Evolutionary conservation across 2,113 vertebrate species (phyloP).

Genomic region (Anhinga anhinga): DNA sequence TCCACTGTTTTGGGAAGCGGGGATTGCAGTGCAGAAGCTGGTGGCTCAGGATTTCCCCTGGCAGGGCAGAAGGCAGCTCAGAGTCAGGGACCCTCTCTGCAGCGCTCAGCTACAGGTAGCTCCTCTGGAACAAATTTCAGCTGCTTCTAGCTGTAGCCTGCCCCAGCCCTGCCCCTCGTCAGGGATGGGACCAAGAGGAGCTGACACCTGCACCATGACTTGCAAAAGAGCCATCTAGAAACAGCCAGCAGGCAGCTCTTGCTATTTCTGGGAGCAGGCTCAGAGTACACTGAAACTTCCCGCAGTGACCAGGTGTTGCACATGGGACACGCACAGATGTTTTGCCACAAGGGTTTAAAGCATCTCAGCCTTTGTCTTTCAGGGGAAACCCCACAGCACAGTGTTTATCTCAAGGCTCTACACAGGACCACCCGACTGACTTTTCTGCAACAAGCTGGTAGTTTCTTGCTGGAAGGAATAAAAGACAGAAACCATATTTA

Average conservation of each 20-base stretch:
- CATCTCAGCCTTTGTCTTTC: background rate
- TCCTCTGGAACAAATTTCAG: background rate
- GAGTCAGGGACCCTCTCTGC: background rate
- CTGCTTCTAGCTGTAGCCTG: background rate
- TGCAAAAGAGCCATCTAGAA: background rate
- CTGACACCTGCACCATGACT: background rate
- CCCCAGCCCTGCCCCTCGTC: background rate
- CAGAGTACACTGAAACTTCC: background rate
- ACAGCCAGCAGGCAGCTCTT: rapidly evolving
- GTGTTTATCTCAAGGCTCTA: background rate
- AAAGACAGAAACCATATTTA: background rate
- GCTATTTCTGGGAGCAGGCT: background rate
- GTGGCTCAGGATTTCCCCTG: background rate
- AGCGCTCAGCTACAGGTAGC: background rate
- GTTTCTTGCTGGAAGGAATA: background rate
- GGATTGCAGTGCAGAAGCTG: background rate
- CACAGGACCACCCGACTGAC: rapidly evolving
- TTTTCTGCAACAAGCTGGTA: rapidly evolving
- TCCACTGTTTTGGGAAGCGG: rapidly evolving
- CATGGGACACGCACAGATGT: rapidly evolving
- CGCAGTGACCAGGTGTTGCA: background rate
- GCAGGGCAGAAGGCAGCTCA: background rate
- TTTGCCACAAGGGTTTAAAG: background rate
- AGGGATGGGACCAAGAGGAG: too few species aligned
- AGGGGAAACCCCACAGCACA: background rate